Conservation (phyloP, 2,888 invertebrate species). For the Caenorhabditis sulstoni region DNA sequence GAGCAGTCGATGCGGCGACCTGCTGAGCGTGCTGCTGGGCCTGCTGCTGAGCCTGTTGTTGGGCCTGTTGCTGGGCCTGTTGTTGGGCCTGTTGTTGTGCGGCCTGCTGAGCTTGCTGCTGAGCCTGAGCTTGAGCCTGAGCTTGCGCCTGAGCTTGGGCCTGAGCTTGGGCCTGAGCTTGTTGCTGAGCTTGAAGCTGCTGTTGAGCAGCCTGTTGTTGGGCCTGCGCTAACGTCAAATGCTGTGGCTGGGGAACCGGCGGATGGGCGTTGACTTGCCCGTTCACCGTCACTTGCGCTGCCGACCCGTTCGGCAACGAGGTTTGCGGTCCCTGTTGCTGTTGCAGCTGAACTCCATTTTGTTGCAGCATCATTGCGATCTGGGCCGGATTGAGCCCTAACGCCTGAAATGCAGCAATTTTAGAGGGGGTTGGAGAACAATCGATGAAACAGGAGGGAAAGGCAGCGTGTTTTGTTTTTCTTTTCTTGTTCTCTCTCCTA, state of each 20-base stretch:
- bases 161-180: conserved; percentile 11
- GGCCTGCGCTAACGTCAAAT: conserved; percentile 15
- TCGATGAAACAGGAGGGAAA: background rate
- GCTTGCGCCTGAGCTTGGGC: conserved; percentile 10
- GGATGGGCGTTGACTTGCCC: conserved; percentile 38
- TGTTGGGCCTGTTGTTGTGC: conserved; percentile 30
- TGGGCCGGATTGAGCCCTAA: conserved; percentile 39
- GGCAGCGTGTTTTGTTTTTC: too few relatives aligned
- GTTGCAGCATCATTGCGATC: conserved; percentile 25
- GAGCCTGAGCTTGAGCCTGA: conserved; percentile 31
- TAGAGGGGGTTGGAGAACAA: background rate
- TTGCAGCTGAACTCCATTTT: conserved; percentile 16
- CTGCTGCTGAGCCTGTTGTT: conserved; percentile 25
- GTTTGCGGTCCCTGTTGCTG: background rate
- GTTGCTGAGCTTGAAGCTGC: conserved; percentile 1
- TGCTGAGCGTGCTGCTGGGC: conserved; percentile 29
- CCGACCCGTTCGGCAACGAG: background rate
- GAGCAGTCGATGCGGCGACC: background rate
- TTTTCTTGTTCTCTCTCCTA: too few relatives aligned
- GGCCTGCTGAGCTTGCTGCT: conserved; percentile 31
- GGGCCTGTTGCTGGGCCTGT: conserved; percentile 21
- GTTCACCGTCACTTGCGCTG: conserved; percentile 26
- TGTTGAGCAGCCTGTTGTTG: conserved; percentile 25
- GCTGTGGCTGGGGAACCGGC: conserved; percentile 34
- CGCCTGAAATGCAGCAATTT: background rate